These are phyloP conservation scores for Turnix velox DNA, from an alignment of 2,113 vertebrate species.

Conservation along the genomic window DNA sequence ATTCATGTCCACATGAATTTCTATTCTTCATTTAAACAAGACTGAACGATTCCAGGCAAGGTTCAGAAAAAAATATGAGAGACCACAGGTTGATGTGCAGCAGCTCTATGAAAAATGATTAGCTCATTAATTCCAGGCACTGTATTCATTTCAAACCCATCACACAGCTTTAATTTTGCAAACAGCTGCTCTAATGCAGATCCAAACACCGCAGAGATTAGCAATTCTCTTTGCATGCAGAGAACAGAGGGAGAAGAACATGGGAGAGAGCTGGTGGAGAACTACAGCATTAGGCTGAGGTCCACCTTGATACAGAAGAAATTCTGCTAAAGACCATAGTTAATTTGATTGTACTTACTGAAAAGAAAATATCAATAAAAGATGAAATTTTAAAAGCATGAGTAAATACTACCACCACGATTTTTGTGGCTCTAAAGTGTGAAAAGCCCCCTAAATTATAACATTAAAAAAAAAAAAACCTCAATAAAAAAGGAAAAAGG, in stretches of 20 bases:
- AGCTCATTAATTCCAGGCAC: constrained; percentile 13
- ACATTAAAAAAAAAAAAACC: not conserved
- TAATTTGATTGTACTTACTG: not conserved
- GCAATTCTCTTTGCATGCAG: not conserved
- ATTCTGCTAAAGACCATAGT: not conserved
- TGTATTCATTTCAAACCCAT: not conserved
- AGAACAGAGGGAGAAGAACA: not conserved
- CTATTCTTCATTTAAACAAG: not conserved
- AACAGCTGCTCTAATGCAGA: not conserved
- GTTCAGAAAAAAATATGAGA: not conserved
- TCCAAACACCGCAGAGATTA: not conserved
- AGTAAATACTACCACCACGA: not conserved
- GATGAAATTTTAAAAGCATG: not conserved
- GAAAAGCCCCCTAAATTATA: not conserved
- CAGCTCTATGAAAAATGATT: not conserved
- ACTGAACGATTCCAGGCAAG: not conserved
- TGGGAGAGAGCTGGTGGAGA: not conserved
- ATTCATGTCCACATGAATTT: not conserved
- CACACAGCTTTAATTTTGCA: not conserved
- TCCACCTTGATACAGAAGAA: not conserved
- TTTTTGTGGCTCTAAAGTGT: not conserved
- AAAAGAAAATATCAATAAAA: not conserved
- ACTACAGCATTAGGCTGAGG: not conserved
- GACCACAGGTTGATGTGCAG: not conserved
- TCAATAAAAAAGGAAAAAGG: not conserved